A percentile compares a stretch with the other conserved stretches of the same genome.
phyloP scores from a whole-genome alignment of 2,797 vertebrate genomes.

The Myioborus melanocephalus region DNA sequence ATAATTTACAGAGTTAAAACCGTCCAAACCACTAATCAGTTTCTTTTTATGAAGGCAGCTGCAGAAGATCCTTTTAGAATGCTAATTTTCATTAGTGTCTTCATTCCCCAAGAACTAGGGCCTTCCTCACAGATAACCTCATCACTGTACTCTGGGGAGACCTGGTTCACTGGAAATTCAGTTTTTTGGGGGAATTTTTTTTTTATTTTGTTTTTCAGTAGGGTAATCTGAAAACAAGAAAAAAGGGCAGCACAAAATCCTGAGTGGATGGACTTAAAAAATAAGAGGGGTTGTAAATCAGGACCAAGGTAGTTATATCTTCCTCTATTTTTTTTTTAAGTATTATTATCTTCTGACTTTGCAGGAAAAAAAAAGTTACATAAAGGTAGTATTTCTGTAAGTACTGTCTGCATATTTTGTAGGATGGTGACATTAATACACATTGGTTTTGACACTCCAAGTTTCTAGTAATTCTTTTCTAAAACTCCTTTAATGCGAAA shows the following conservation, averaged over 20 bases:
- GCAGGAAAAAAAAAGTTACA: not conserved
- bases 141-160: not conserved
- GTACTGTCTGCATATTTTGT: not conserved
- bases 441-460: not conserved
- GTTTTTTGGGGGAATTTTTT: not conserved
- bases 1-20: slow-evolving; percentile 81
- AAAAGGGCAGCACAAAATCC: not conserved
- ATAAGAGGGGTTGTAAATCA: not conserved
- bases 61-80: slow-evolving; percentile 75
- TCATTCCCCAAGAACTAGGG: slow-evolving; percentile 27
- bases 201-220: not conserved
- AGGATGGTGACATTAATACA: not conserved
- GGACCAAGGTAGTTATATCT: not conserved
- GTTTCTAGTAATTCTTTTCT: not conserved
- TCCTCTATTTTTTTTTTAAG: not conserved
- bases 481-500: slow-evolving; percentile 10
- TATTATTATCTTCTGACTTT: not conserved
- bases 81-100: slow-evolving; percentile 76
- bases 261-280: not conserved
- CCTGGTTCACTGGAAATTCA: not conserved
- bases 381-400: not conserved
- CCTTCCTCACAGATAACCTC: slow-evolving; percentile 45
- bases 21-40: slow-evolving; percentile 82
- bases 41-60: slow-evolving; percentile 81
- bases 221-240: not conserved